Evolutionary conservation across 2,113 vertebrate species (phyloP).

Genomic region (Nothoprocta pentlandii): DNA sequence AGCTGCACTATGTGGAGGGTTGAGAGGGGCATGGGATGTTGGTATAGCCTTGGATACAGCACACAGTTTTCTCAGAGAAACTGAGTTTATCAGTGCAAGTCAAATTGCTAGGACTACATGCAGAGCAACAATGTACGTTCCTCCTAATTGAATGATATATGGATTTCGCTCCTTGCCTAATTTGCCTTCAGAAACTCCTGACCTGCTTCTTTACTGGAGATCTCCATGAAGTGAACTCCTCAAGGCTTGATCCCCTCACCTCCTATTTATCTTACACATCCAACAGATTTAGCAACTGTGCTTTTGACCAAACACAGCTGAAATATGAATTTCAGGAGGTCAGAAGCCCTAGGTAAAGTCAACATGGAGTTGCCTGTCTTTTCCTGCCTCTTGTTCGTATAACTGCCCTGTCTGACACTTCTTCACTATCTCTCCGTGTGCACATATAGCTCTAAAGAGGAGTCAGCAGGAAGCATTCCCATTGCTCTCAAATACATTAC

Average conservation of each 20-base stretch:
- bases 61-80: fast-evolving
- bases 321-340: not conserved
- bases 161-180: not conserved
- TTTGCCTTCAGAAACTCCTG: not conserved
- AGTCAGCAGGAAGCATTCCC: too few relatives aligned
- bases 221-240: not conserved
- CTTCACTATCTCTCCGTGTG: too few relatives aligned
- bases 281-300: not conserved
- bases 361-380: not conserved
- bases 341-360: not conserved
- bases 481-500: too few relatives aligned
- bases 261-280: fast-evolving
- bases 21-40: not conserved
- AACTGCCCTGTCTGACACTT: not conserved
- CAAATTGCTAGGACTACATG: not conserved
- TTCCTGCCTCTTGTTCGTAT: not conserved
- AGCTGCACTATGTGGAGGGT: too few relatives aligned
- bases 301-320: not conserved
- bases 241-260: not conserved
- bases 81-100: not conserved
- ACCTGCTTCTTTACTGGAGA: not conserved
- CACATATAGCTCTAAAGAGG: too few relatives aligned
- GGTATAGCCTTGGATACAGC: not conserved
- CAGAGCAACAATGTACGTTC: not conserved
- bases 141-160: fast-evolving